Evolutionary conservation across 2,888 invertebrate species (phyloP).

Genomic region (Chymomyza caudatula): DNA sequence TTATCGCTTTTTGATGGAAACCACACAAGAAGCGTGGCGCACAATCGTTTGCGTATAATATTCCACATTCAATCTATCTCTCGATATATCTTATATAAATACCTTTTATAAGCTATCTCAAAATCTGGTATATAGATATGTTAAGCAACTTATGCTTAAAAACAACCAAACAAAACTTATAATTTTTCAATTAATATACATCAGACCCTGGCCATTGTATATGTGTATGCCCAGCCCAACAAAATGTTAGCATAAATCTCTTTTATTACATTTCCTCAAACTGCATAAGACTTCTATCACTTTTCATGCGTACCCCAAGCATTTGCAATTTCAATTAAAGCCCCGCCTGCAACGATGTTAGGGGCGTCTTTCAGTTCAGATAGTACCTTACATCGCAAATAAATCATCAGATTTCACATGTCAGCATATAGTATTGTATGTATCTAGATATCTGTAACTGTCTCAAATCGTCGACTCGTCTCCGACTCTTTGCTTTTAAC

Average conservation of each 20-base stretch:
- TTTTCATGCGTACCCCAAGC: constrained; percentile 31
- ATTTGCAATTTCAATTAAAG: constrained; percentile 75
- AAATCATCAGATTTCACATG: constrained; percentile 66
- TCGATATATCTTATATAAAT: constrained; percentile 36
- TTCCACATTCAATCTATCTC: neutral
- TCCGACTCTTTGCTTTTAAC: constrained; percentile 26
- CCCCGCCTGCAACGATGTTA: constrained; percentile 53
- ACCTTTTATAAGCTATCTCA: constrained; percentile 38
- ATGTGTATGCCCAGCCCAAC: constrained; percentile 45
- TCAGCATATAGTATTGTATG: constrained; percentile 31
- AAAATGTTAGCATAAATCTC: constrained; percentile 61
- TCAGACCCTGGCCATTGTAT: constrained; percentile 27
- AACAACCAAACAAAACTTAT: constrained; percentile 32
- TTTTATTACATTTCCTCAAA: constrained; percentile 62
- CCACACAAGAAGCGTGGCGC: constrained; percentile 54
- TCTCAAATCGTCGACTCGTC: constrained; percentile 20
- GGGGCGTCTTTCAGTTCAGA: neutral
- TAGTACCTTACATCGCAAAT: constrained; percentile 42
- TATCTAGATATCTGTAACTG: constrained; percentile 33
- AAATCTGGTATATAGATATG: neutral
- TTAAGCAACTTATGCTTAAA: constrained; percentile 14
- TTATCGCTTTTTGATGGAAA: constrained; percentile 48
- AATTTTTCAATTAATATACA: constrained; percentile 68
- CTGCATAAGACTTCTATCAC: constrained; percentile 71
- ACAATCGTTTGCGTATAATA: constrained; percentile 20